Evolutionary conservation across 2,888 invertebrate species (phyloP).

Genomic region (Agriotes lineatus): DNA sequence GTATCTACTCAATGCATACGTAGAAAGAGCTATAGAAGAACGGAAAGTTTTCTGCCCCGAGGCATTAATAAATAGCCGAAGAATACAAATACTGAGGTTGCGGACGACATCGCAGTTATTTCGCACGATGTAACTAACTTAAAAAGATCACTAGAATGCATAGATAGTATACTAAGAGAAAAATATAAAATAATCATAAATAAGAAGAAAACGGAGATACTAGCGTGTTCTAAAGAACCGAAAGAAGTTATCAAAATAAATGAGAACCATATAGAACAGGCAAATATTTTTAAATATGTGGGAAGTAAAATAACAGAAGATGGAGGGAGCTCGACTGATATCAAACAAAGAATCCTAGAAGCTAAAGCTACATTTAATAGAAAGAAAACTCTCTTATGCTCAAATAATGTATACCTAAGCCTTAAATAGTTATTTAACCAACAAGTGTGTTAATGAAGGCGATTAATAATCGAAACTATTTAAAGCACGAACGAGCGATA

Average conservation of each 20-base stretch:
- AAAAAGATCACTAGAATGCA: neutral
- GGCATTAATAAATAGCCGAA: neutral
- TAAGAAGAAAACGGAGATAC: neutral
- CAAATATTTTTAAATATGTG: neutral
- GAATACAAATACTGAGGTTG: slow-evolving; percentile 1
- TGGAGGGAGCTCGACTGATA: neutral
- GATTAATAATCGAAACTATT: too few relatives aligned
- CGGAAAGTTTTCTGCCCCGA: neutral
- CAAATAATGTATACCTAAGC: too few relatives aligned
- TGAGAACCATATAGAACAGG: neutral
- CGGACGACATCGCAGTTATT: neutral
- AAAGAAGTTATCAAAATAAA: neutral
- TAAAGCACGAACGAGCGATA: too few relatives aligned
- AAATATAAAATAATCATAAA: neutral
- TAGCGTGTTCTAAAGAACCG: neutral
- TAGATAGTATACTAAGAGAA: too few relatives aligned
- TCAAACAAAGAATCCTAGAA: neutral
- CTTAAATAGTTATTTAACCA: too few relatives aligned
- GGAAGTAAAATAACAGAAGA: neutral
- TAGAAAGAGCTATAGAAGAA: too few relatives aligned
- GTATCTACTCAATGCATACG: too few relatives aligned
- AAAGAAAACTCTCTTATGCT: too few relatives aligned
- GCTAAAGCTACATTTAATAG: too few relatives aligned
- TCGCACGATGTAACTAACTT: neutral
- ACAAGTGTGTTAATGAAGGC: too few relatives aligned